phyloP scores from a whole-genome alignment of 1,140 invertebrate species.

The Lepidostoma basale region DNA sequence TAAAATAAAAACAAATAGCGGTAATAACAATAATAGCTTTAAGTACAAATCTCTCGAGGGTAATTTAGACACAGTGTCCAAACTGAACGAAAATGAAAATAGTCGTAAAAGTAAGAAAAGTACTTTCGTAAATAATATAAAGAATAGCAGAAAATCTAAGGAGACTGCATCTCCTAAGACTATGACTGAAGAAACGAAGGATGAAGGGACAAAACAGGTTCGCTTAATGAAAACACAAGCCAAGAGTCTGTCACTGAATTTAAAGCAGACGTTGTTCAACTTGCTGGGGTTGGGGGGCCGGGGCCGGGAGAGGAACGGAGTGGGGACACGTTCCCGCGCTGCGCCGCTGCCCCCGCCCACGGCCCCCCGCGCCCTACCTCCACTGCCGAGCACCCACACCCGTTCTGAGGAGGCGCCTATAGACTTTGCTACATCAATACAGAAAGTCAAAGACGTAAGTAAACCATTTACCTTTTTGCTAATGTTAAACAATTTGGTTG shows the following conservation, averaged over 20 bases:
- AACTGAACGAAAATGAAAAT: slow-evolving; percentile 52
- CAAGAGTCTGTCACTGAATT: slow-evolving; percentile 69
- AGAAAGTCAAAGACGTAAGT: slow-evolving; percentile 93
- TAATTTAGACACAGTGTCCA: slow-evolving; percentile 33
- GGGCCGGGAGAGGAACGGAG: slow-evolving; percentile 44
- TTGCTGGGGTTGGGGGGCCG: slow-evolving; percentile 73
- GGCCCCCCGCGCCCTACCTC: slow-evolving; percentile 77
- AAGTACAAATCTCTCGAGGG: slow-evolving; percentile 41
- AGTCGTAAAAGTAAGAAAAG: slow-evolving; percentile 68
- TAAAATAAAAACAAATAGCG: slow-evolving; percentile 42
- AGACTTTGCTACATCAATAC: slow-evolving; percentile 90
- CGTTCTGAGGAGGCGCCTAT: slow-evolving; percentile 58
- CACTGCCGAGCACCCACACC: slow-evolving; percentile 65
- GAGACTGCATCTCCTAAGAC: slow-evolving; percentile 58
- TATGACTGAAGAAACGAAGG: slow-evolving; percentile 51
- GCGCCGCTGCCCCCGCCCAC: slow-evolving; percentile 64
- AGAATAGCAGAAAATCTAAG: slow-evolving; percentile 72
- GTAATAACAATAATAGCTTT: slow-evolving; percentile 40
- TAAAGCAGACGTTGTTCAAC: slow-evolving; percentile 86
- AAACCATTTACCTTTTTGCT: no score
- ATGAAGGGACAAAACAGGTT: slow-evolving; percentile 52
- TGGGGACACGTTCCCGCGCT: slow-evolving; percentile 49
- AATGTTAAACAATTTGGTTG: no score
- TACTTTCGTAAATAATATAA: slow-evolving; percentile 65
- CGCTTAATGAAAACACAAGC: slow-evolving; percentile 67